Percentiles rank a stretch among this genome's conserved stretches.
These are phyloP conservation scores for Ophioninae sp. DNA, from an alignment of 2,888 invertebrate species.

Conservation along the genomic window DNA sequence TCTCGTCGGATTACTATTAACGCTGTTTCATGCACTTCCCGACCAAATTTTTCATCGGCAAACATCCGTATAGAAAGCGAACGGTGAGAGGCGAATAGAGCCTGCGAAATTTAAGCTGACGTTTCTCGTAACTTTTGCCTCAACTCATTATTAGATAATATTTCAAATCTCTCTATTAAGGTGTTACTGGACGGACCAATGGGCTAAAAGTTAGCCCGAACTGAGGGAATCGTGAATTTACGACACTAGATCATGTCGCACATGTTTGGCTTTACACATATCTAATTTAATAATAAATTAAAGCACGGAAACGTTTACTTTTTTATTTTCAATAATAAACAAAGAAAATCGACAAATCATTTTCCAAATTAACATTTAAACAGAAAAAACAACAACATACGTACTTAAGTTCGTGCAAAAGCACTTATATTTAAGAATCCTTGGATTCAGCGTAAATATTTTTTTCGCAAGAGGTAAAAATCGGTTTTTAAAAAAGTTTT, in stretches of 20 bases:
- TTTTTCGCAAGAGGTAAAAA: not conserved
- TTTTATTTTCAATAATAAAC: not conserved
- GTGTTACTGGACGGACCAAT: not conserved
- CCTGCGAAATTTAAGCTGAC: constrained; percentile 55
- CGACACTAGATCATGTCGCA: too few relatives aligned
- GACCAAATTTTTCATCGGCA: constrained; percentile 58
- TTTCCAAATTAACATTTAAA: too few relatives aligned
- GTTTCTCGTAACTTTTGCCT: constrained; percentile 58
- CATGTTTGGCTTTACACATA: too few relatives aligned
- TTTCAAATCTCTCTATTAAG: constrained; percentile 57
- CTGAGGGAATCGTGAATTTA: too few relatives aligned
- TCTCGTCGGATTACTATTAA: constrained; percentile 65
- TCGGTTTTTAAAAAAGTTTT: constrained; percentile 20
- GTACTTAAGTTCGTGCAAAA: not conserved
- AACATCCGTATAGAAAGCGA: constrained; percentile 20
- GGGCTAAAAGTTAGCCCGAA: too few relatives aligned
- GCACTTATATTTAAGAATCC: too few relatives aligned
- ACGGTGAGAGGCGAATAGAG: constrained; percentile 31
- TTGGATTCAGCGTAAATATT: not conserved
- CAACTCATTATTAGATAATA: constrained; percentile 61
- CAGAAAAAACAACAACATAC: not conserved
- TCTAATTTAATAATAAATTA: too few relatives aligned
- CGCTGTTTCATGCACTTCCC: constrained; percentile 57
- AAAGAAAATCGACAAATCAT: not conserved
- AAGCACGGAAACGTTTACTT: too few relatives aligned